Evolutionary conservation across 2,113 vertebrate species (phyloP).

Genomic region (Gopherus evgoodei): DNA sequence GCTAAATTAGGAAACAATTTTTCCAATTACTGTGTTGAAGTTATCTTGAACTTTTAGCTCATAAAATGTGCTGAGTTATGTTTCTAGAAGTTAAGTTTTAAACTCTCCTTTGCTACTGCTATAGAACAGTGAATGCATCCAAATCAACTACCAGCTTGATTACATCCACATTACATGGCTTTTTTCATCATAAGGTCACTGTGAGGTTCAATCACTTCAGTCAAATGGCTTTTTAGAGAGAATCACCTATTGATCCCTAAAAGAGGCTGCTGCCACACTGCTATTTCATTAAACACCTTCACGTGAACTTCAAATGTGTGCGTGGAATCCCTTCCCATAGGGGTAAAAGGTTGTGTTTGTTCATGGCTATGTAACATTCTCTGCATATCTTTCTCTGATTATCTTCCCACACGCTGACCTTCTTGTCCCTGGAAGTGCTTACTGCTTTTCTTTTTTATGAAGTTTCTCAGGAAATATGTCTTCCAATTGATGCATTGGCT

Average conservation of each 20-base stretch:
- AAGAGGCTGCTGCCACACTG: not conserved
- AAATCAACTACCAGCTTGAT: not conserved
- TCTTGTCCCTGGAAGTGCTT: not conserved
- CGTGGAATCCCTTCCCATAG: fast-evolving
- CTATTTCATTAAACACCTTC: not conserved
- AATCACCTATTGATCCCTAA: not conserved
- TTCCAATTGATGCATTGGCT: not conserved
- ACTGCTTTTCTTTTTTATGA: not conserved
- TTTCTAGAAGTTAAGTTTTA: not conserved
- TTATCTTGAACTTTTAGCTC: not conserved
- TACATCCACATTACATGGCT: not conserved
- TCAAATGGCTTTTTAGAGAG: not conserved
- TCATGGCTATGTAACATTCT: not conserved
- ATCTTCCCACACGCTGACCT: not conserved
- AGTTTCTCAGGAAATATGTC: not conserved
- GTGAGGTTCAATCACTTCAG: not conserved
- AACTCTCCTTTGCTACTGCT: not conserved
- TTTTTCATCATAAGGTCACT: not conserved
- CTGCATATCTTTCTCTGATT: not conserved
- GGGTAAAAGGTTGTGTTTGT: not conserved
- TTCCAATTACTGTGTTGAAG: not conserved
- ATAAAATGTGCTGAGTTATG: not conserved
- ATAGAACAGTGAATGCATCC: not conserved
- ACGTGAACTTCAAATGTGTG: not conserved
- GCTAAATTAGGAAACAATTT: not conserved